Evolutionary conservation across 2,113 vertebrate genomes (phyloP), one percentile per base, ranked within the genome.

Genomic region (Clarias magur): DNA sequence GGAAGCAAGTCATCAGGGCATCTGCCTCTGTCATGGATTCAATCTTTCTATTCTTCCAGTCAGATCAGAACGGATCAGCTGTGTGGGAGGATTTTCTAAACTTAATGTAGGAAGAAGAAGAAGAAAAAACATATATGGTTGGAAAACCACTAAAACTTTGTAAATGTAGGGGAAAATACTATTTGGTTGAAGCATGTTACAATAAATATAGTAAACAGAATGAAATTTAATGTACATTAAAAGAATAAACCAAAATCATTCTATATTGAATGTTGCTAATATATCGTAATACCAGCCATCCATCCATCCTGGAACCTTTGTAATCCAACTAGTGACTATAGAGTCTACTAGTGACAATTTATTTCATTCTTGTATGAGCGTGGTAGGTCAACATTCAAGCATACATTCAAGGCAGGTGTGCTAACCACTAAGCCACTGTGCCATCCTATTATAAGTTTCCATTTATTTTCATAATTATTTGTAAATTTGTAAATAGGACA

Each of bases 21-120:
- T 59, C 78, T 80, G 54, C 78, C 16, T 80, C 56, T 34, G 53
- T 80, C 78, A 59, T 60, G 56, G 54, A 60, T 27, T 80, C n/a
- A 1, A 7, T 57, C 17, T 59, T 60, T 60, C 34, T 59, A 34
- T 60, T 3, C 16, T 56, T 54, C 5, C n/a, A 30, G 1, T 57
- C n/a, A 57, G 53, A 80, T 75, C 72, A 75, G 63, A 65, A 30
- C 27, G 30, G 23, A 54, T 80, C 78, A 80, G n/a, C 8, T 57
- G n/a, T 59, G 54, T 60, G 27, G 27, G n/a, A 30, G 54, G 4
- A 57, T 57, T 27, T 57, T 57, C 15, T n/a, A 16, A 27, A 4
- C 23, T n/a, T 13, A 27, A 27, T n/a, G 12, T 54, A 12, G 23
- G 48, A 48, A 48, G 48, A 48, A 48, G 48, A 48, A 48, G 7